Base-by-base conservation (phyloP, 53 echinoderm and acorn worm genomes). In the Temnopleurus reevesii region DNA sequence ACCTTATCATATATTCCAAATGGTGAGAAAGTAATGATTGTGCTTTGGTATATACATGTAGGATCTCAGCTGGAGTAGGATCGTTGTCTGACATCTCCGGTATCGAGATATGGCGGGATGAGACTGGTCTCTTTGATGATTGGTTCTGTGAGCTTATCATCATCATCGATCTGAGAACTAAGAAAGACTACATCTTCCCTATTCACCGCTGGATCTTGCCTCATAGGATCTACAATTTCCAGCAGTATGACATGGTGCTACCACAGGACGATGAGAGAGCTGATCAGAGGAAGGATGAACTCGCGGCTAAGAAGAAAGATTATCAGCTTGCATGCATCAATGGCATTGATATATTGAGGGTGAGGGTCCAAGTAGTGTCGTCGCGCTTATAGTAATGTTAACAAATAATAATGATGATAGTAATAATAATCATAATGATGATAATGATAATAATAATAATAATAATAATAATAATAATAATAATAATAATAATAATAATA, bases 71-170 rank as follows among this genome's bases (percentile, higher is more conserved):
- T 24, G 81, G 47, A 18, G 81, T 89, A 30, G 13, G 45, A 35
- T 44, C 84, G 28, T 91, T 93, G 46, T 91, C 91, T 9, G 59
- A 84, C 19, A 66, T 93, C 28, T 53, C 49, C 2, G 45, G 56
- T 44, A 83, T 93, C 44, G 94, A 94, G 90, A 46, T 94, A 13
- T 94, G 94, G 94, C 89, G 90, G 5, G 86, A 92, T 29, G n/a
- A 66, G 9, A 55, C 76, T 35, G 91, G 89, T 2, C 66, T 81
- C 27, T 81, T 76, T 66, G 94, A 94, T 63, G 55, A 89, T 10
- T 94, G 94, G 94, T 94, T 79, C 60, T 81, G 92, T 31, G 90
- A 94, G 86, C 54, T 77, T 35, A 46, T 94, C 57, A 83, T 84
- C 36, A 61, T 93, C 21, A 45, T 54, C 36, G 89, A 83, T 43